These are phyloP conservation scores for Heterohyrax brucei DNA, from an alignment of 2,797 vertebrate species.

Conservation along the genomic window DNA sequence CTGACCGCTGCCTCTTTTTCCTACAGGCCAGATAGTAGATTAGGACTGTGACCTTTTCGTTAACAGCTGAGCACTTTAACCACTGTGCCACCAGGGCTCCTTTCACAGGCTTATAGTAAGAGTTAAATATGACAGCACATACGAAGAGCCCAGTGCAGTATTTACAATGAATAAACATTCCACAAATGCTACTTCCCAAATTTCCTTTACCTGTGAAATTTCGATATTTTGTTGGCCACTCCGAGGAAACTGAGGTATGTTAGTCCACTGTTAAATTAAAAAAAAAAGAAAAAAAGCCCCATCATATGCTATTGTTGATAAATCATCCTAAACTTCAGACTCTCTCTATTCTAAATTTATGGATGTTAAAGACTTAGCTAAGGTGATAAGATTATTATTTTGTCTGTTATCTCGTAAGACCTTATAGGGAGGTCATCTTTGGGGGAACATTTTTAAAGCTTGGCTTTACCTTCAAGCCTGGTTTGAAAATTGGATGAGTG, in stretches of 20 bases:
- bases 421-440: neutral
- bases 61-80: neutral
- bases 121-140: neutral
- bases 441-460: neutral
- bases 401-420: neutral
- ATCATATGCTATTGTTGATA: neutral
- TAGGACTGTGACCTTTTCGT: neutral
- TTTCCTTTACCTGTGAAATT: neutral
- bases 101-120: neutral
- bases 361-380: neutral
- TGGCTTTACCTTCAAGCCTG: slow-evolving; percentile 3
- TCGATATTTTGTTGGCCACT: neutral
- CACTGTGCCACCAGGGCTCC: neutral
- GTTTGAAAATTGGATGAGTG: neutral
- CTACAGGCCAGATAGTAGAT: neutral
- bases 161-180: neutral
- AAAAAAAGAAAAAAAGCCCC: neutral
- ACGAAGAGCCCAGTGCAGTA: neutral
- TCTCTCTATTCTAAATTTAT: neutral
- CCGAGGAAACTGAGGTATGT: neutral
- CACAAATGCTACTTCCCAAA: neutral
- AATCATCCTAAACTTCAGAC: neutral
- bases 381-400: neutral
- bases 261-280: neutral
- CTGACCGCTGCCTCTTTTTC: no score